Evolutionary conservation across 2,888 invertebrate genomes (phyloP), one percentile per base, ranked within the genome.

Genomic region (Sesamia inferens): DNA sequence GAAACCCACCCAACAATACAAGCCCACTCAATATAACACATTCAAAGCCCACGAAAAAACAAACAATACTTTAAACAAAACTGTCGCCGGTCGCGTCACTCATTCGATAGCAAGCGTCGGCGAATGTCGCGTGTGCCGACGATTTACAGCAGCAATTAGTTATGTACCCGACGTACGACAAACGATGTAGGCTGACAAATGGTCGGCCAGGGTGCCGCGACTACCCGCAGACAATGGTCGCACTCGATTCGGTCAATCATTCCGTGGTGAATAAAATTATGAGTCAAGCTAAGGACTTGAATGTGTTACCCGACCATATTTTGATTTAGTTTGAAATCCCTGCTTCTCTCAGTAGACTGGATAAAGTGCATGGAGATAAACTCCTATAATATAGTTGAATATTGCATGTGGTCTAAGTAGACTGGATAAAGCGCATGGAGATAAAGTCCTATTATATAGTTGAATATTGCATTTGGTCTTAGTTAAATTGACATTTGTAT

Each of bases 141-240:
- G 88, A 88, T 88, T 88, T 88, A 88, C 88, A 87, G 85, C 88
- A 58, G 87, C 88, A 88, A 88, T 88, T 88, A 88, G 88, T 88
- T 88, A 88, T 87, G 87, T 88, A 83, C 77, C 86, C 84, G 86
- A 87, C 88, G 80, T 77, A 80, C 82, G 87, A 88, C 87, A 85
- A 88, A 87, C 87, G 88, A 88, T 85, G 87, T 82, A 78, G 85
- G 80, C 85, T 87, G 87, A 87, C 87, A 87, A 87, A 87, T 87
- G 85, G 83, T 82, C 77, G 84, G 84, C 84, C 87, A 83, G 87
- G 88, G 88, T 84, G 88, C 81, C 81, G 58, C 76, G 87, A 83
- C 85, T 87, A 85, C 84, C 87, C 87, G 82, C 86, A 88, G 86
- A 87, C 87, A 87, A 87, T 87, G 82, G 85, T 81, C 84, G 79